Conservation (phyloP, 2,113 vertebrate genomes). For the Ploceus nigricollis region DNA sequence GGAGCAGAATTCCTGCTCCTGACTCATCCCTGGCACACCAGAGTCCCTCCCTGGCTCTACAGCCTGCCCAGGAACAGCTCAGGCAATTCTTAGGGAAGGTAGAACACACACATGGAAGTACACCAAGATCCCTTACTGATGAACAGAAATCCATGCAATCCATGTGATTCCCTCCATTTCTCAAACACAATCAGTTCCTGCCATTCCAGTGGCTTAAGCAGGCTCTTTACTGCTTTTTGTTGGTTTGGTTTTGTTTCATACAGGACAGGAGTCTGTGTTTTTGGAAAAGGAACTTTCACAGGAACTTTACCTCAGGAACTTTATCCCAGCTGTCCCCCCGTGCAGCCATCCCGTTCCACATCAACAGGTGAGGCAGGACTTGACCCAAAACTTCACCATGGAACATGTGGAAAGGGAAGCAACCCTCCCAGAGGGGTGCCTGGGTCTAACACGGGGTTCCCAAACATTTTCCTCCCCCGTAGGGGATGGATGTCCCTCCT, state of each 20-base stretch:
- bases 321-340: accelerated
- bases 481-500: not conserved
- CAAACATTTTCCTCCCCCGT: not conserved
- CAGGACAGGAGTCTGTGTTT: not conserved
- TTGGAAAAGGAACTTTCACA: not conserved
- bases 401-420: not conserved
- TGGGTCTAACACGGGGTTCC: accelerated
- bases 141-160: not conserved
- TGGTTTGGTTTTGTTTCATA: not conserved
- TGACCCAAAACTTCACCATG: not conserved
- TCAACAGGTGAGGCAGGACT: not conserved
- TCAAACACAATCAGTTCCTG: not conserved
- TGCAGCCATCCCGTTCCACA: not conserved
- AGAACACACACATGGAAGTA: not conserved
- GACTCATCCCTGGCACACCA: not conserved
- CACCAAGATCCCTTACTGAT: not conserved
- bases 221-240: not conserved
- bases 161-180: not conserved
- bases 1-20: not conserved
- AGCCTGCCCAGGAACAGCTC: not conserved
- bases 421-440: not conserved
- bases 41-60: not conserved
- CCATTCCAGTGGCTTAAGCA: not conserved
- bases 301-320: not conserved
- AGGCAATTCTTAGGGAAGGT: not conserved